These are phyloP conservation scores for Acipenser oxyrinchus DNA, from an alignment of 2,797 vertebrate genomes.

Conservation along the genomic window DNA sequence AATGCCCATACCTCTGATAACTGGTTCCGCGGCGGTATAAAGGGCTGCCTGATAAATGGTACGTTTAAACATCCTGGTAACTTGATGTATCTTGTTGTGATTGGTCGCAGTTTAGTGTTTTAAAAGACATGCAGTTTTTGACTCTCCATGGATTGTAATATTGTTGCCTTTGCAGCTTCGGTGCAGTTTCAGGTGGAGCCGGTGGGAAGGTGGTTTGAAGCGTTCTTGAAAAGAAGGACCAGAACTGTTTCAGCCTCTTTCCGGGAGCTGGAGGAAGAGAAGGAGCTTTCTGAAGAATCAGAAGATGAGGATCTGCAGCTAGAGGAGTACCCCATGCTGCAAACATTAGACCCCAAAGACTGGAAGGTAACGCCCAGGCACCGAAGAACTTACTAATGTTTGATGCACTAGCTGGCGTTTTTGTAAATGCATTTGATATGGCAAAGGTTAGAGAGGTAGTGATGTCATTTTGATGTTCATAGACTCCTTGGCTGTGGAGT, in stretches of 20 bases:
- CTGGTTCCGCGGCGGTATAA: too few species aligned
- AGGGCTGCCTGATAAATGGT: too few species aligned
- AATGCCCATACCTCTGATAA: too few species aligned
- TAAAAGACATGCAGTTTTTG: too few species aligned
- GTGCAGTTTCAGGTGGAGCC: conserved; percentile 87
- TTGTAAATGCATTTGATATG: background rate
- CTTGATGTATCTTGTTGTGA: too few species aligned
- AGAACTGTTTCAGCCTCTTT: conserved; percentile 86
- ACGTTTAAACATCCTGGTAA: too few species aligned
- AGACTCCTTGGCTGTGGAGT: too few species aligned
- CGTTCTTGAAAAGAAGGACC: conserved; percentile 84
- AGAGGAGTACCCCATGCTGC: conserved; percentile 85
- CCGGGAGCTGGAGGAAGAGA: conserved; percentile 94
- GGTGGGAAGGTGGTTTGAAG: conserved; percentile 97
- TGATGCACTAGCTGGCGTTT: background rate
- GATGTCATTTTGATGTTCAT: too few species aligned
- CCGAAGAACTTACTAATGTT: background rate
- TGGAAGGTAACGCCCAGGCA: conserved; percentile 77
- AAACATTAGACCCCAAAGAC: conserved; percentile 96
- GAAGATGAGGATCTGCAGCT: conserved; percentile 92
- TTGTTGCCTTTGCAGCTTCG: conserved; percentile 59
- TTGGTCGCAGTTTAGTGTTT: too few species aligned
- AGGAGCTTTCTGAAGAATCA: conserved; percentile 83
- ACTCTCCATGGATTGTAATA: too few species aligned
- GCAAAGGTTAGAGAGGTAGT: too few species aligned